Conservation (phyloP, 2,113 vertebrate genomes). For the Pomatostomus ruficeps region DNA sequence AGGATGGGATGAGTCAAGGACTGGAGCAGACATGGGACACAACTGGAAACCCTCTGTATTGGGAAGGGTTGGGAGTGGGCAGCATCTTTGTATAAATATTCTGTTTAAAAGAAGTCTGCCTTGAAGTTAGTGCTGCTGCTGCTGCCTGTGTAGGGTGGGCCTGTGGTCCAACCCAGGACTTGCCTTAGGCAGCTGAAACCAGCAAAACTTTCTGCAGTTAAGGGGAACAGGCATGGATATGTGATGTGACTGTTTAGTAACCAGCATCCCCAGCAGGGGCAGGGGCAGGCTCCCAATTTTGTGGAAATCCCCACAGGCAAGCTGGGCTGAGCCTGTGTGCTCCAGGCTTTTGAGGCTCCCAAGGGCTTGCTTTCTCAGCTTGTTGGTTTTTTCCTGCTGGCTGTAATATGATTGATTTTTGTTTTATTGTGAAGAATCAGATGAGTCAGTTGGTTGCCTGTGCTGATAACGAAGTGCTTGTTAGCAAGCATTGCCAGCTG, state of each 20-base stretch:
- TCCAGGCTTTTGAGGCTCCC: neutral
- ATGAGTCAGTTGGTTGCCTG: accelerated
- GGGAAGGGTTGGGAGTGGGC: neutral
- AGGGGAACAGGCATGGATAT: neutral
- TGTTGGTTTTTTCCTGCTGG: neutral
- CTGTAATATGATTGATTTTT: neutral
- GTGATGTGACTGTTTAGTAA: neutral
- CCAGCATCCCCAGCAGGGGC: no score
- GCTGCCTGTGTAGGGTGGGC: neutral
- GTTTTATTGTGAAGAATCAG: neutral
- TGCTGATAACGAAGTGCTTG: neutral
- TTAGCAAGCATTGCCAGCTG: neutral
- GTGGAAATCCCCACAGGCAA: neutral
- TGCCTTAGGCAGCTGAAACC: neutral
- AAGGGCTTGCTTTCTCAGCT: neutral
- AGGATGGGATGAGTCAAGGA: neutral
- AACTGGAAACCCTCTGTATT: neutral
- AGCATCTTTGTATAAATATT: neutral
- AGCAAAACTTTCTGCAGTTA: neutral
- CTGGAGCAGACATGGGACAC: neutral
- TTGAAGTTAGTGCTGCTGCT: neutral
- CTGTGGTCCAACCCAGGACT: neutral
- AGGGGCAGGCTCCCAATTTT: neutral
- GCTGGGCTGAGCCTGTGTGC: neutral
- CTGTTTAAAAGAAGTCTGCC: neutral